These are phyloP conservation scores for Drosophila dunni DNA, from an alignment of 1,140 invertebrate genomes.

Conservation along the genomic window DNA sequence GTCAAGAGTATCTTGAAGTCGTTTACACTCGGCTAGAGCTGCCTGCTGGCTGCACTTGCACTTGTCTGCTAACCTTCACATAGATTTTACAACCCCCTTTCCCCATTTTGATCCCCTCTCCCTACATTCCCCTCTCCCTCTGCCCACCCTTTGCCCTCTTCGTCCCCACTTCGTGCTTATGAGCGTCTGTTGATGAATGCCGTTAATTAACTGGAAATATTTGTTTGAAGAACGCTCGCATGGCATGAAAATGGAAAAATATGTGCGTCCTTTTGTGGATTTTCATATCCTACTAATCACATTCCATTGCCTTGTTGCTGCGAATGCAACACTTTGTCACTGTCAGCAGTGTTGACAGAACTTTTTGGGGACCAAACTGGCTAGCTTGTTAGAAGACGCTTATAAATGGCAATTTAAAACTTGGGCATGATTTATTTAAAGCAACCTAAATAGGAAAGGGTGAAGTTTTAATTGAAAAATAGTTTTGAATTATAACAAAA, in stretches of 20 bases:
- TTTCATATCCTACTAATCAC: constrained; percentile 23
- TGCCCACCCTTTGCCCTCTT: not conserved
- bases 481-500: too few species aligned
- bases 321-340: constrained; percentile 45
- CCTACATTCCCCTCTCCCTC: not conserved
- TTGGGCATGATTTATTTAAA: too few species aligned
- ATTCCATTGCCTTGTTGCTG: constrained; percentile 45
- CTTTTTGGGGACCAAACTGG: not conserved
- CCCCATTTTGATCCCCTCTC: too few species aligned
- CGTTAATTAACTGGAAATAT: constrained; percentile 56
- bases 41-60: too few species aligned
- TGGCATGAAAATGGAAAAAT: not conserved
- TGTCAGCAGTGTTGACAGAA: constrained; percentile 16
- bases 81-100: too few species aligned
- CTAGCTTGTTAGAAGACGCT: not conserved
- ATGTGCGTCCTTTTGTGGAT: not conserved
- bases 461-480: too few species aligned
- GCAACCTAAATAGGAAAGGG: too few species aligned
- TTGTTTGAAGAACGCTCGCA: not conserved
- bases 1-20: too few species aligned
- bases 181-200: constrained; percentile 42
- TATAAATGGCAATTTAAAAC: too few species aligned
- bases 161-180: constrained; percentile 1
- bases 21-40: too few species aligned
- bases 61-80: too few species aligned